A percentile compares a stretch with the other conserved stretches of the same genome.
Evolutionary conservation across 1,140 invertebrate genomes (phyloP).

Genomic region (Lepeophtheirus salmonis): DNA sequence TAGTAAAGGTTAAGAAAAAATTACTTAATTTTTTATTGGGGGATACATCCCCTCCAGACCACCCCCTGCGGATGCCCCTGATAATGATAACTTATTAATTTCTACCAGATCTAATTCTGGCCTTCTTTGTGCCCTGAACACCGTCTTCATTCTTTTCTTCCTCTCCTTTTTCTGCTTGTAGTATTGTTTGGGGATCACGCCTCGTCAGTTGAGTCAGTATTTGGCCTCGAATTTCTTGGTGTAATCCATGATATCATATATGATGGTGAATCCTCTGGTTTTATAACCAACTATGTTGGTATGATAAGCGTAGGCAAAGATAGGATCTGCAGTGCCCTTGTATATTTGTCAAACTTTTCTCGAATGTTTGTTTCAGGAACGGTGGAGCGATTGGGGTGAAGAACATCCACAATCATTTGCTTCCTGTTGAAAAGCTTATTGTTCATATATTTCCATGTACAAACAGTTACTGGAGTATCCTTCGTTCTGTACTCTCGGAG

Average conservation of each 20-base stretch:
- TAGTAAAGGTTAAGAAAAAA: too few relatives aligned
- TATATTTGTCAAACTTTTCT: slow-evolving; percentile 93
- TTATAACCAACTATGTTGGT: slow-evolving; percentile 96
- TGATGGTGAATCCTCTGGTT: slow-evolving; percentile 86
- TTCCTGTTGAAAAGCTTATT: slow-evolving; percentile 89
- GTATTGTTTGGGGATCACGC: slow-evolving; percentile 44
- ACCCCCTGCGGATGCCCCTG: too few relatives aligned
- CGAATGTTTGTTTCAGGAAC: slow-evolving; percentile 91
- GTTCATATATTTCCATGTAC: slow-evolving; percentile 96
- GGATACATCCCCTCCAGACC: too few relatives aligned
- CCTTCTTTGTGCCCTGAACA: slow-evolving; percentile 92
- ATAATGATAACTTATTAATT: slow-evolving; percentile 34
- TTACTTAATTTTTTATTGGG: too few relatives aligned
- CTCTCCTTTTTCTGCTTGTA: slow-evolving; percentile 97
- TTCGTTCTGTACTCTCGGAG: slow-evolving; percentile 34
- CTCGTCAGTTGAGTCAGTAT: slow-evolving; percentile 53
- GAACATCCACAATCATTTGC: slow-evolving; percentile 97
- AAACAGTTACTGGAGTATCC: slow-evolving; percentile 53
- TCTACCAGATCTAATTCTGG: slow-evolving; percentile 73
- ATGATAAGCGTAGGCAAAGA: slow-evolving; percentile 92
- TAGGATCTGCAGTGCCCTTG: slow-evolving; percentile 89
- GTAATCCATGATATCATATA: slow-evolving; percentile 90
- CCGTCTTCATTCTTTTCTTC: slow-evolving; percentile 99
- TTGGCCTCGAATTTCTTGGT: slow-evolving; percentile 99
- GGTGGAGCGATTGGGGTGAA: slow-evolving; percentile 84